Conservation (phyloP, 2,888 invertebrate species). For the Autographa gamma region DNA sequence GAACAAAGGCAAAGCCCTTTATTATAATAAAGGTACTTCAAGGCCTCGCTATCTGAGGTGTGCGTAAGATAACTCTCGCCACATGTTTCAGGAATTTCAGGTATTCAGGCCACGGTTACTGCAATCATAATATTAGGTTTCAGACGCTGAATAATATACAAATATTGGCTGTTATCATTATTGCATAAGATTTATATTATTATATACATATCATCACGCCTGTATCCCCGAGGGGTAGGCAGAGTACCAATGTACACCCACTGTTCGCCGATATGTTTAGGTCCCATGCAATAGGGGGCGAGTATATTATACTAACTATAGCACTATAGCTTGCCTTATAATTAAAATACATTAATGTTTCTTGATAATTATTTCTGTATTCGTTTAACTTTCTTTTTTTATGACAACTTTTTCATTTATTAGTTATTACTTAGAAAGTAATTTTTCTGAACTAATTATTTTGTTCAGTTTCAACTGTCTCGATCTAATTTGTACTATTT, state of each 20-base stretch:
- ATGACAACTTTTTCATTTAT: no score
- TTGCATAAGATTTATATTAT: neutral
- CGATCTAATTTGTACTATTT: no score
- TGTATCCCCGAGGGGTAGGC: no score
- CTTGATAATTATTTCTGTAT: neutral
- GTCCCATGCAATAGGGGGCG: no score
- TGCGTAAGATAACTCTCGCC: constrained; percentile 44
- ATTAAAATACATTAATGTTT: neutral
- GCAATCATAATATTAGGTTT: neutral
- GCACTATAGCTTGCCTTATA: neutral
- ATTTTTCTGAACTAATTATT: no score
- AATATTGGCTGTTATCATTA: neutral
- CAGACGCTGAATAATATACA: constrained; percentile 1
- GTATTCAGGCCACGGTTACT: constrained; percentile 46
- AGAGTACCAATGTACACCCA: no score
- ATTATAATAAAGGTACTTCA: constrained; percentile 18
- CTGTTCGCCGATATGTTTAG: no score
- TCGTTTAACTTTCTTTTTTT: no score
- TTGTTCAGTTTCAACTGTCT: no score
- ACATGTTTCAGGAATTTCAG: constrained; percentile 38
- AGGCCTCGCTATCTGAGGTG: constrained; percentile 38
- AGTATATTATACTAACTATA: no score
- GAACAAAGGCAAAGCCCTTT: constrained; percentile 6
- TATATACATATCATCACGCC: no score
- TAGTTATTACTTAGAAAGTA: no score